These are phyloP conservation scores for Peromyscus aztecus DNA, from an alignment of 2,797 vertebrate species.

Conservation along the genomic window DNA sequence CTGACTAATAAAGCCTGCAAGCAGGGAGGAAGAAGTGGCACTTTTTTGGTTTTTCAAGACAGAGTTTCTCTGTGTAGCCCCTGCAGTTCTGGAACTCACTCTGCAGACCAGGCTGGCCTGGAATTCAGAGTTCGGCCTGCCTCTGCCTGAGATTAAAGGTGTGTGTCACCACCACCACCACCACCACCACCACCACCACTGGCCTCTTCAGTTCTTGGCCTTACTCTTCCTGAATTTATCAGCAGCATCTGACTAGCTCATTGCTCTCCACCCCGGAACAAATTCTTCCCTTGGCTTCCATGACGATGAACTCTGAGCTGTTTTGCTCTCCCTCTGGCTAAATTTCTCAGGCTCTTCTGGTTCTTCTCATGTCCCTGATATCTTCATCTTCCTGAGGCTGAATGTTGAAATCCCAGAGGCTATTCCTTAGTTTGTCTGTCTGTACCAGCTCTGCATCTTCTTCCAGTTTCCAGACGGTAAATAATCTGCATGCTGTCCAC, in stretches of 20 bases:
- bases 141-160: background rate
- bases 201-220: background rate
- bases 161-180: too few relatives aligned
- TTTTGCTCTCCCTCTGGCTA: constrained; percentile 7
- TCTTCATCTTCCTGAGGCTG: constrained; percentile 1
- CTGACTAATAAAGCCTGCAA: constrained; percentile 9
- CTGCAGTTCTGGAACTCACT: background rate
- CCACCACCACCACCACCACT: too few relatives aligned
- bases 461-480: constrained; percentile 13
- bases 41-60: background rate
- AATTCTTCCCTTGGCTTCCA: background rate
- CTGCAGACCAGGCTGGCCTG: background rate
- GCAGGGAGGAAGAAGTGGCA: background rate
- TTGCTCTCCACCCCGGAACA: background rate
- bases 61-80: background rate
- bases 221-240: constrained; percentile 48
- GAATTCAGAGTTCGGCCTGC: background rate
- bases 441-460: background rate
- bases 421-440: background rate
- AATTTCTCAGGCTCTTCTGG: constrained; percentile 2
- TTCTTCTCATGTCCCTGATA: background rate
- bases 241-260: constrained; percentile 22
- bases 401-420: background rate
- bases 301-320: background rate
- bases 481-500: background rate